Percentiles rank a stretch among this genome's conserved stretches.
phyloP scores from a whole-genome alignment of 2,888 invertebrate genomes.

The Habrosyne pyritoides region DNA sequence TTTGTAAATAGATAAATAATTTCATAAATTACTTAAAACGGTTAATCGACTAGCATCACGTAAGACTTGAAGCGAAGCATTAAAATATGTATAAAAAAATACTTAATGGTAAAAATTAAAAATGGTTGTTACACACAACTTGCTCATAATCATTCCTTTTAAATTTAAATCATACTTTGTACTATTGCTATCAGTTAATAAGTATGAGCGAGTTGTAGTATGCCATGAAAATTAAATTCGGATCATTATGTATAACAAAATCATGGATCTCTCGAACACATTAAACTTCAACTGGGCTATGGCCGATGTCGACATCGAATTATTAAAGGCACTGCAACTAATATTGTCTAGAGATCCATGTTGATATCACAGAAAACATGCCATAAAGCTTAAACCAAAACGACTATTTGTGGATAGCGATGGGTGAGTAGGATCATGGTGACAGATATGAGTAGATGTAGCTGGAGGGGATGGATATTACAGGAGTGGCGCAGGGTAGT shows the following conservation, averaged over 20 bases:
- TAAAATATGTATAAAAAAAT: constrained; percentile 47
- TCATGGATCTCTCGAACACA: constrained; percentile 49
- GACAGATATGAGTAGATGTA: constrained; percentile 86
- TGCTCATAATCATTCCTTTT: constrained; percentile 53
- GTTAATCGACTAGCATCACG: constrained; percentile 40
- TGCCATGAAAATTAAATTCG: constrained; percentile 27
- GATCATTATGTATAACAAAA: constrained; percentile 24
- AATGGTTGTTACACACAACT: constrained; percentile 38
- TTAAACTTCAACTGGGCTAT: constrained; percentile 24
- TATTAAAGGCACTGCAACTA: constrained; percentile 65
- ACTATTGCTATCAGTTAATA: constrained; percentile 41
- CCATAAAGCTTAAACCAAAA: constrained; percentile 82
- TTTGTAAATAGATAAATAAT: constrained; percentile 21
- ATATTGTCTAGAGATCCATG: constrained; percentile 67
- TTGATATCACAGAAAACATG: constrained; percentile 55
- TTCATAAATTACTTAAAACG: constrained; percentile 27
- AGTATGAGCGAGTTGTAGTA: constrained; percentile 43
- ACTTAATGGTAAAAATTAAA: constrained; percentile 4
- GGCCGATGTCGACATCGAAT: constrained; percentile 18
- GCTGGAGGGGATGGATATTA: constrained; percentile 86
- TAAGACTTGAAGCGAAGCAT: constrained; percentile 50
- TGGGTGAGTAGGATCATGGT: constrained; percentile 87
- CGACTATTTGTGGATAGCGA: constrained; percentile 86
- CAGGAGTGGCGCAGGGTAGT: constrained; percentile 71
- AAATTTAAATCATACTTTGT: constrained; percentile 18